phyloP scores from a whole-genome alignment of 2,797 vertebrate genomes.

The Lagocephalus sceleratus region DNA sequence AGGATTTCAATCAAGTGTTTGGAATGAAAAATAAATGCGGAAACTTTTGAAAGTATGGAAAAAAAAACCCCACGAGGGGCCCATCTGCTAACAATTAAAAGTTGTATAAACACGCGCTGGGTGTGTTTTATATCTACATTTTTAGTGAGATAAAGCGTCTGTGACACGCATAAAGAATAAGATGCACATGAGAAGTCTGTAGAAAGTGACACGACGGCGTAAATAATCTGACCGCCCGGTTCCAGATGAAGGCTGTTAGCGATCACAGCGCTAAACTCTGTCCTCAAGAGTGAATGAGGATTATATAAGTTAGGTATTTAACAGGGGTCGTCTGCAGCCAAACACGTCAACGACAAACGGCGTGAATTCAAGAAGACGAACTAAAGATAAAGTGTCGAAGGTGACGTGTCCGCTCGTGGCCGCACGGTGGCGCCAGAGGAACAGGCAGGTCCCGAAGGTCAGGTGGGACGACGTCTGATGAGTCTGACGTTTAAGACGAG shows the following conservation, averaged over 20 bases:
- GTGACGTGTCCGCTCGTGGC: too few species aligned
- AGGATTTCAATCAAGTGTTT: neutral
- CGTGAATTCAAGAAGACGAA: too few species aligned
- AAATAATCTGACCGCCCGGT: too few species aligned
- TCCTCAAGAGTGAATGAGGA: too few species aligned
- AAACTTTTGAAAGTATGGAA: neutral
- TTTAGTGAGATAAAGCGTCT: neutral
- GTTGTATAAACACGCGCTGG: neutral
- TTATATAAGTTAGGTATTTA: too few species aligned
- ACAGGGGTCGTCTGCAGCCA: too few species aligned
- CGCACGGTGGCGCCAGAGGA: conserved; percentile 1
- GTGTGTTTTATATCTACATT: neutral
- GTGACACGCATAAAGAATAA: neutral
- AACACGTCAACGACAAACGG: too few species aligned
- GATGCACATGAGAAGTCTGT: neutral
- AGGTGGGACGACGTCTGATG: neutral
- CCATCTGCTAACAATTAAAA: neutral
- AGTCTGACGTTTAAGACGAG: too few species aligned
- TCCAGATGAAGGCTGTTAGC: too few species aligned
- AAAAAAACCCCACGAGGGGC: neutral
- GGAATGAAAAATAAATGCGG: neutral
- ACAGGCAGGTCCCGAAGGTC: neutral
- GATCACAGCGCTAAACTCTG: too few species aligned
- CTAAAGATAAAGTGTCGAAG: too few species aligned
- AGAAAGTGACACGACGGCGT: too few species aligned